Base-by-base conservation (phyloP, 2,797 vertebrate species). In the Lutjanus campechanus region DNA sequence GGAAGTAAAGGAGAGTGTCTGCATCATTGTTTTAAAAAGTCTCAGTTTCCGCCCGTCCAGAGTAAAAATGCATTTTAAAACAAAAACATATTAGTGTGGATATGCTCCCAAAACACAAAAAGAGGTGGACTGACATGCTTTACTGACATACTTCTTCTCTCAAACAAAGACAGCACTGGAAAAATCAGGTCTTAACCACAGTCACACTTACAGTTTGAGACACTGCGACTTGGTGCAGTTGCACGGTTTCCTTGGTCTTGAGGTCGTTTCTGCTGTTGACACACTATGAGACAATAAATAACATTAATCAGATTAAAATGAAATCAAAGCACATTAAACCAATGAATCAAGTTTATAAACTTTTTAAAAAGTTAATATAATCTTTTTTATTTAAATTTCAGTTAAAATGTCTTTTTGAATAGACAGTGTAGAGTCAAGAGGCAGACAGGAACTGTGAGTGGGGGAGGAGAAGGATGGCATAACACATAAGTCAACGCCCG, bases 191-290 rank as follows among this genome's bases (percentile, higher is more conserved):
- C 29, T 47, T 1, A 56, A 12, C 7, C 4, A 8, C 13, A 22
- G 17, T 53, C 13, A 0, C 82, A 98, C 98, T 97, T 94, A 99
- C 98, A 99, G 88, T 93, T 99, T 99, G 83, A 99, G 96, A 92
- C 98, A 99, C 66, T 99, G 95, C 0, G 98, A 99, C 91, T 99
- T 99, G 65, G 98, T 99, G 95, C 98, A 99, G 92, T 99, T 99
- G 89, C 98, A 99, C 0, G 98, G 98, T 91, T 99, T 99, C 86
- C 98, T 96, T 19, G 96, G 98, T 20, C 98, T 96, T 40, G 97
- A 97, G 56, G 97, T 95, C 8, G 97, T 93, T 79, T 99, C 98
- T 29, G 97, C 82, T 22, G 95, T 83, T 7, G 95, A 92, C 73
- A 96, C 88, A 50, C 96, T 96, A 85, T 16, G 69, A 85, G 36